Base-by-base conservation (phyloP, 2,797 vertebrate species). In the Darevskia nairensis region DNA sequence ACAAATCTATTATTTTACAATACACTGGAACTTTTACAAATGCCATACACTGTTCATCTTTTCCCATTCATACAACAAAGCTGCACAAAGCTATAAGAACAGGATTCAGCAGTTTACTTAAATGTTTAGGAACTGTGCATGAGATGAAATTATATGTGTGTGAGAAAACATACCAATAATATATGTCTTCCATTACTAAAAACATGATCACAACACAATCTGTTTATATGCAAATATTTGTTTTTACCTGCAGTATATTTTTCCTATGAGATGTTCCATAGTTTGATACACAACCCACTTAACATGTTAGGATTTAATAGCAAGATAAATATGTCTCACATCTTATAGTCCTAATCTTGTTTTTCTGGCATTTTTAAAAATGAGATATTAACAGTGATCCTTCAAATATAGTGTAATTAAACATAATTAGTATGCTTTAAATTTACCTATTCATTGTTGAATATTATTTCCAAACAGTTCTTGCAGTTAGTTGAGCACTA, bases 1-100 rank as follows among this genome's bases (percentile, higher is more conserved):
- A 88, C 85, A 15, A 61, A 50, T 83, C 27, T 11, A 50, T 90
- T 89, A 35, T 89, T 76, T 90, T 44, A 61, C 19, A 25, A 71
- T 59, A 4, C n/a, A 15, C 25, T 44, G 64, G 68, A 19, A 85
- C 17, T 35, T 90, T 88, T 68, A 27, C 59, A 82, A 23, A 77
- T 80, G 71, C 29, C 19, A 19, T 76, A 44, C 50, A 84, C 8
- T 8, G 81, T 21, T 32, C 74, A 55, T 32, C 3, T 66, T 68
- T 32, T 9, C 46, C 13, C 29, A 2, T 50, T 79, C 4, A 11
- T 86, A 55, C 23, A 61, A 75, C 5, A 69, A 82, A 13, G 10
- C 72, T 19, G 27, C 27, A 50, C 4, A 25, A 61, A 27, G 23
- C 13, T 39, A 59, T 39, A 35, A 27, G 9, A 41, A 44, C 59